Evolutionary conservation across 2,888 invertebrate genomes (phyloP).

Genomic region (Lapara coniferarum): DNA sequence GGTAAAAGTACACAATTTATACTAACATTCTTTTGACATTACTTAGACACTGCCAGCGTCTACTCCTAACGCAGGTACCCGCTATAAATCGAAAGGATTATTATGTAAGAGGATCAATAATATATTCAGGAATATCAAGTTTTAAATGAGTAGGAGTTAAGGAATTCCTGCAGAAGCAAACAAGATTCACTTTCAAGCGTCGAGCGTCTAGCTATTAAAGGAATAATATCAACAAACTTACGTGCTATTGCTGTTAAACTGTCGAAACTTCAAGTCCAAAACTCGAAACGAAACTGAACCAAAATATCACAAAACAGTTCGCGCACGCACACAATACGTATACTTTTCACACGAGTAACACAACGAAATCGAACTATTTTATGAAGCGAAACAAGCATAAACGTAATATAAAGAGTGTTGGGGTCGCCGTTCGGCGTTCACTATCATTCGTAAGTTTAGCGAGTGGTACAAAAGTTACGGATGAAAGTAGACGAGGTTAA

Average conservation of each 20-base stretch:
- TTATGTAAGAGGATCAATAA: slow-evolving; percentile 12
- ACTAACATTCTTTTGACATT: too few species aligned
- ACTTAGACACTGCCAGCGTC: too few species aligned
- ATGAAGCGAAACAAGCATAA: slow-evolving; percentile 42
- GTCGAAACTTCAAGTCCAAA: slow-evolving; percentile 37
- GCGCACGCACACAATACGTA: slow-evolving; percentile 63
- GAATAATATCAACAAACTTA: slow-evolving; percentile 21
- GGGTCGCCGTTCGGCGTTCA: slow-evolving; percentile 47
- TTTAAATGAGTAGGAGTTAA: slow-evolving; percentile 20
- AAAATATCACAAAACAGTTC: slow-evolving; percentile 71
- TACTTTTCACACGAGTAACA: slow-evolving; percentile 67
- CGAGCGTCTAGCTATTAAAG: slow-evolving; percentile 1
- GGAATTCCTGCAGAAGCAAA: slow-evolving; percentile 23
- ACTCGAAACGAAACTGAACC: slow-evolving; percentile 65
- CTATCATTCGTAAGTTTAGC: slow-evolving; percentile 48
- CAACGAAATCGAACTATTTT: slow-evolving; percentile 58
- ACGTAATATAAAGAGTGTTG: slow-evolving; percentile 25
- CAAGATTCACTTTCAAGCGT: slow-evolving; percentile 20
- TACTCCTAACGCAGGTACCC: neutral
- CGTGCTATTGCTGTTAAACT: slow-evolving; percentile 11
- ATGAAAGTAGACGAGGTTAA: slow-evolving; percentile 61
- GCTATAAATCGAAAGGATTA: slow-evolving; percentile 4
- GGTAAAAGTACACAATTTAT: too few species aligned
- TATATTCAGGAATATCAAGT: slow-evolving; percentile 18
- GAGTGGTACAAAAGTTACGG: slow-evolving; percentile 61